These are phyloP conservation scores for Kryphioiulus occultus DNA, from an alignment of 2,888 invertebrate genomes.

Conservation along the genomic window DNA sequence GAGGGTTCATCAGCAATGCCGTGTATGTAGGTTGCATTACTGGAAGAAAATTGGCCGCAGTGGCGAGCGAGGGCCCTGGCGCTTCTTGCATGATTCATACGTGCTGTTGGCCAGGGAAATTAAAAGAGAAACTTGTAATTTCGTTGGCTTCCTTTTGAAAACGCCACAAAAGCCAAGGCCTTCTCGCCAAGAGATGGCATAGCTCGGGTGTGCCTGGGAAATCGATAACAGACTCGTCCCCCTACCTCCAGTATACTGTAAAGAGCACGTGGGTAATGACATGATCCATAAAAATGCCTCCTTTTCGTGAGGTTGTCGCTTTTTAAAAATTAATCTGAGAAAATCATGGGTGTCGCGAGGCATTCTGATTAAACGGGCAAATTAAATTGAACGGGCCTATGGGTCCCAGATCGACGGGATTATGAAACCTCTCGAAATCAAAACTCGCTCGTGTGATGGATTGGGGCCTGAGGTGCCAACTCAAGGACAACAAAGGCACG, in stretches of 20 bases:
- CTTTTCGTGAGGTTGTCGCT: not conserved
- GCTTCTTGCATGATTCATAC: conserved; percentile 46
- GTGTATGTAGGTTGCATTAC: conserved; percentile 18
- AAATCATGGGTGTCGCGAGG: not conserved
- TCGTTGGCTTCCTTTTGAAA: conserved; percentile 45
- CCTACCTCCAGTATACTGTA: not conserved
- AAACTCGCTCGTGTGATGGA: too few species aligned
- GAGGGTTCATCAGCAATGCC: conserved; percentile 41
- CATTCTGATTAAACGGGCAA: not conserved
- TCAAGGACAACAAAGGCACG: too few species aligned
- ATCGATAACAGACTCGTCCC: not conserved
- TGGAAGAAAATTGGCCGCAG: not conserved
- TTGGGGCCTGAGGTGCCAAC: too few species aligned
- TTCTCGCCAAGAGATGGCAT: not conserved
- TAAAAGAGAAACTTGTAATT: conserved; percentile 46
- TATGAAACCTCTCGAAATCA: too few species aligned
- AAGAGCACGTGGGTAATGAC: not conserved
- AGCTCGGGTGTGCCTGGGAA: not conserved
- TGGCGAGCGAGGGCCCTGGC: conserved; percentile 1
- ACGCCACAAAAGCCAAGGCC: conserved; percentile 17
- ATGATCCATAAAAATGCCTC: not conserved
- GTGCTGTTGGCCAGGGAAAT: conserved; percentile 47
- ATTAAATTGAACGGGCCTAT: not conserved
- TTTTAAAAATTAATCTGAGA: not conserved
- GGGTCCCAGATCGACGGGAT: not conserved